Conservation (phyloP, 2,797 vertebrate genomes). For the Micropoecilia bifurca region DNA sequence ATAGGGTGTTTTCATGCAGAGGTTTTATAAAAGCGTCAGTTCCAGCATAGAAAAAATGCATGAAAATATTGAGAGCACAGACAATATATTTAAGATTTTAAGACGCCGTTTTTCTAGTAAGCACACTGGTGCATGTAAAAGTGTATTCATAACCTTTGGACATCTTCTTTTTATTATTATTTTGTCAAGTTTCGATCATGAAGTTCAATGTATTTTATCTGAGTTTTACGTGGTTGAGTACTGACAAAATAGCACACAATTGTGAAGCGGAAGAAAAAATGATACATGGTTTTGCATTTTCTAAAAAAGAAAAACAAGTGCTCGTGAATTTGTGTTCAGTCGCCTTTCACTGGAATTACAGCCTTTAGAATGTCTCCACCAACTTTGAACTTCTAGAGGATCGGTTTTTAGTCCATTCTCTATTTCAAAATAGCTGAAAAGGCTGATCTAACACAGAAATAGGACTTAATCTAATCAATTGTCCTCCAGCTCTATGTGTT, state of each 20-base stretch:
- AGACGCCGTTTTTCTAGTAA: conserved; percentile 12
- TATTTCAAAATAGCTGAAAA: background rate
- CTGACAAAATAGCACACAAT: background rate
- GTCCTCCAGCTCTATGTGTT: background rate
- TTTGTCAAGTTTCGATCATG: background rate
- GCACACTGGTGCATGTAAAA: background rate
- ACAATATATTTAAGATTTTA: conserved; percentile 21
- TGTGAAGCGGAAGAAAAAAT: background rate
- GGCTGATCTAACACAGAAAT: background rate
- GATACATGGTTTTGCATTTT: background rate
- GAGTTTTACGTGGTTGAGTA: background rate
- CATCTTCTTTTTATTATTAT: background rate
- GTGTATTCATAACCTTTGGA: background rate
- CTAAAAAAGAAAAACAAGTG: background rate
- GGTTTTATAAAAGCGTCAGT: conserved; percentile 50
- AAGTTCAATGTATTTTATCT: background rate
- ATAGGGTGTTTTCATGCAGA: conserved; percentile 45
- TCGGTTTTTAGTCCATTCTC: background rate
- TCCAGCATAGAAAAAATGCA: conserved; percentile 40
- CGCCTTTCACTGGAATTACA: background rate
- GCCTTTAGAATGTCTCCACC: background rate
- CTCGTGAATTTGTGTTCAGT: background rate
- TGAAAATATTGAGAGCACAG: conserved; percentile 22
- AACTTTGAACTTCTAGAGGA: background rate
- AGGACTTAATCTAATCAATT: background rate